Evolutionary conservation across 2,113 vertebrate species (phyloP).

Genomic region (Pluvianellus socialis): DNA sequence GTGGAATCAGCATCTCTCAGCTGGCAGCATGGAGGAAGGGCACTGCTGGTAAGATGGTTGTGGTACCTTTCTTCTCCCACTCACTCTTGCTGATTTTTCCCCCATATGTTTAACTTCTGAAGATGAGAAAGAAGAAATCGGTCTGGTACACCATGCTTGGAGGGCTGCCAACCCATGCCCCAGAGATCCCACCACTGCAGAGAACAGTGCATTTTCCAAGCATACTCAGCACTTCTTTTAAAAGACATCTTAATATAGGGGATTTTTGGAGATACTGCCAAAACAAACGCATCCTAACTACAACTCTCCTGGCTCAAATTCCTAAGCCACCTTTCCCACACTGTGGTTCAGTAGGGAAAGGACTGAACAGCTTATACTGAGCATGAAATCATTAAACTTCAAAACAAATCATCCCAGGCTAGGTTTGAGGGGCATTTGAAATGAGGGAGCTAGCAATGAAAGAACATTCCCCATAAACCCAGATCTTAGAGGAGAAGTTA

Average conservation of each 20-base stretch:
- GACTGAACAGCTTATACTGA: not conserved
- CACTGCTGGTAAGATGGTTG: not conserved
- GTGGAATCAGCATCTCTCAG: not conserved
- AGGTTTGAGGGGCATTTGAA: not conserved
- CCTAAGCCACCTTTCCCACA: slow-evolving; percentile 16
- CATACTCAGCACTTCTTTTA: not conserved
- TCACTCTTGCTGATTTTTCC: not conserved
- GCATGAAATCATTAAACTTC: not conserved
- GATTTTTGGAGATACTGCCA: not conserved
- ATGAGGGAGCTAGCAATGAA: not conserved
- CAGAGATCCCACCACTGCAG: not conserved
- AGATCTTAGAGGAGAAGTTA: not conserved
- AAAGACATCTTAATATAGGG: not conserved
- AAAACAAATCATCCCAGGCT: not conserved
- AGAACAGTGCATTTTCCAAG: not conserved
- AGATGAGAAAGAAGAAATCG: not conserved
- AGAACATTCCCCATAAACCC: not conserved
- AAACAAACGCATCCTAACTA: not conserved
- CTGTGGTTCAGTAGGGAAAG: not conserved
- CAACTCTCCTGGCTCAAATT: not conserved
- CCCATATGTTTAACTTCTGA: not conserved
- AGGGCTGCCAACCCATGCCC: not conserved
- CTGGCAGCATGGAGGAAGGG: not conserved
- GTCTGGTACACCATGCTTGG: not conserved
- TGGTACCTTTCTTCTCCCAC: not conserved